Base-by-base conservation (phyloP, 2,797 vertebrate genomes). In the Heterohyrax brucei region DNA sequence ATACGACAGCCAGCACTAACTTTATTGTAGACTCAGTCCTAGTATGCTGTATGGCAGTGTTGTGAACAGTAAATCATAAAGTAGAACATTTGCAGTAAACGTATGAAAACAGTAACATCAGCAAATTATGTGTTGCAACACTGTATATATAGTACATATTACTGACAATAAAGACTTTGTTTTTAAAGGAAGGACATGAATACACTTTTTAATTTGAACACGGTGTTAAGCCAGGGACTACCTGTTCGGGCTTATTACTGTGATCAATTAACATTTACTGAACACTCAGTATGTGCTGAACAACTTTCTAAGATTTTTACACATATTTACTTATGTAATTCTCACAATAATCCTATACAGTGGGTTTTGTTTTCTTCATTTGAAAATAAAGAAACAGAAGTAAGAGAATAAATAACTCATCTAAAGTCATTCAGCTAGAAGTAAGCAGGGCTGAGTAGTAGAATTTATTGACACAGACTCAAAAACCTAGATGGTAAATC, bases 341-440 rank as follows among this genome's bases (percentile, higher is more conserved):
- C 73, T 93, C 85, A 94, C 39, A 94, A 81, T 75, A 94, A 91
- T 77, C 72, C 53, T 64, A 30, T 28, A 87, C 89, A 33, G 19
- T 26, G 77, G 16, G n/a, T 53, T 83, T 86, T 88, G 48, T n/a
- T 95, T 93, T 87, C 70, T 90, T 88, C 24, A 53, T 93, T 90
- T 90, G 87, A 87, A 66, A 56, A 56, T 56, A 56, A 82, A 8
- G 2, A 89, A 92, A 91, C 14, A 77, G 61, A 91, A 39, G 72
- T 59, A 92, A 64, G 14, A 80, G 46, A 39, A 59, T 75, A 64
- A 89, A 70, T 86, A 87, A 89, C 82, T 62, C 75, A n/a, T n/a
- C 10, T 66, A 33, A 86, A 6, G n/a, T 44, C 59, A 92, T 33
- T 5, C 30, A 59, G 9, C 18, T 88, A 6, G 64, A 89, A 93